Conservation (phyloP, 37 sponge, comb jelly and placozoan genomes). For the Mnemiopsis leidyi region DNA sequence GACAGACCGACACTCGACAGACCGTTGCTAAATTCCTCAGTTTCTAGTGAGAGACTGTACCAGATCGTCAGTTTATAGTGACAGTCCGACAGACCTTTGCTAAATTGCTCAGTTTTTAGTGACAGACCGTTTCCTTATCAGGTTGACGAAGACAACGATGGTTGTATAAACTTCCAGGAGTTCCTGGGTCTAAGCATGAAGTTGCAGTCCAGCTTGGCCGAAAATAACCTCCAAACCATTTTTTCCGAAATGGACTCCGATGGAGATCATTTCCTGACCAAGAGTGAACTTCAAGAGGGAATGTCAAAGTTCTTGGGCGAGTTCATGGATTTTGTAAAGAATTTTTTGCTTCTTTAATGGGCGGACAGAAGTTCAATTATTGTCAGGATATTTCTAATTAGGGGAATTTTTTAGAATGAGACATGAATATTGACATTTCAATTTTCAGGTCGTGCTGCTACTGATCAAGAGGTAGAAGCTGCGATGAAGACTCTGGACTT, state of each 20-base stretch:
- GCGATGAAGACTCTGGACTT: slow-evolving; percentile 19
- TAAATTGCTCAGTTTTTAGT: no score
- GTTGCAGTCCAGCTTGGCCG: neutral
- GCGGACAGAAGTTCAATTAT: no score
- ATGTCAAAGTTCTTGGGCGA: slow-evolving; percentile 42
- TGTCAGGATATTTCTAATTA: no score
- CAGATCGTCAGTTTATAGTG: no score
- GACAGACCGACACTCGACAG: no score
- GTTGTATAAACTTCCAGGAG: slow-evolving; percentile 40
- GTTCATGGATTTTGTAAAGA: neutral
- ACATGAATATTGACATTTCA: no score
- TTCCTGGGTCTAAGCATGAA: slow-evolving; percentile 63
- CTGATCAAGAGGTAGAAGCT: neutral
- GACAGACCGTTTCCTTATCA: no score
- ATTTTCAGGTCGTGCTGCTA: slow-evolving; percentile 9
- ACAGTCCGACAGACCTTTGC: no score
- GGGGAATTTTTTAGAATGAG: no score
- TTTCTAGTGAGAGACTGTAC: no score
- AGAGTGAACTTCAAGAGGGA: neutral
- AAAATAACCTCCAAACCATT: neutral
- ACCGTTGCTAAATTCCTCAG: no score
- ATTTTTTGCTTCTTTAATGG: no score
- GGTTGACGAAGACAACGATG: slow-evolving; percentile 55
- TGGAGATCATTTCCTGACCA: slow-evolving; percentile 34
- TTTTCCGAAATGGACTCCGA: neutral